A percentile compares a stretch with the other conserved stretches of the same genome.
Conservation (phyloP, 1,140 invertebrate genomes). For the Diachasma alloeum region DNA sequence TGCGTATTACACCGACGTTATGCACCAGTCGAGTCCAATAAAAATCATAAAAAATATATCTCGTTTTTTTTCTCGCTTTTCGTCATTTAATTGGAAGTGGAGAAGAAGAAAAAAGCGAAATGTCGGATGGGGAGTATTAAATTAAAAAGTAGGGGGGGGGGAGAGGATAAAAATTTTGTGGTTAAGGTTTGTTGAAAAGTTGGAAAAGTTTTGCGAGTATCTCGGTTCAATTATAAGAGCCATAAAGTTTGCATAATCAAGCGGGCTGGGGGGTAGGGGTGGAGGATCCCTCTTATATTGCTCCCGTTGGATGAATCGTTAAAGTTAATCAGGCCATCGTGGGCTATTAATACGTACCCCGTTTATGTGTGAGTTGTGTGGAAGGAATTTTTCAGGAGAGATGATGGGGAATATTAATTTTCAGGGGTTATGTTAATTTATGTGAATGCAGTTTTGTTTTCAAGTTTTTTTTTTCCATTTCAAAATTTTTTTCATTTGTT, state of each 20-base stretch:
- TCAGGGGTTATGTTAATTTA: not conserved
- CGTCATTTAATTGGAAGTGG: not conserved
- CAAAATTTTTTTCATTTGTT: too few relatives aligned
- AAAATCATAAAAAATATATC: not conserved
- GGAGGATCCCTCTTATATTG: constrained; percentile 31
- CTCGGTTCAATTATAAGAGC: constrained; percentile 35
- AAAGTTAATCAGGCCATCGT: constrained; percentile 23
- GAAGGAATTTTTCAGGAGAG: not conserved
- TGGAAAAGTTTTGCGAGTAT: constrained; percentile 3
- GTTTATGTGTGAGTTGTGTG: not conserved
- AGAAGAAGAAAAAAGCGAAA: not conserved
- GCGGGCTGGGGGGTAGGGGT: not conserved
- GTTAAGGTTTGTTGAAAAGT: not conserved
- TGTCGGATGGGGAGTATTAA: not conserved
- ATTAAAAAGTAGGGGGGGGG: not conserved
- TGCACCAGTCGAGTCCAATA: not conserved
- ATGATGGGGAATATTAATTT: not conserved
- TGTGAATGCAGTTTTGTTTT: not conserved
- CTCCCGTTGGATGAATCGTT: constrained; percentile 11
- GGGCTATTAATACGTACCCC: not conserved
- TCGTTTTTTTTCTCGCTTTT: not conserved
- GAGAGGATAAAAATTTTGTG: not conserved
- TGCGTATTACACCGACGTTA: constrained; percentile 8
- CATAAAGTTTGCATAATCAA: constrained; percentile 55
- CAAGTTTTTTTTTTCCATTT: too few relatives aligned